Conservation (phyloP, 2,113 vertebrate genomes). For the Hemiprocne comata region DNA sequence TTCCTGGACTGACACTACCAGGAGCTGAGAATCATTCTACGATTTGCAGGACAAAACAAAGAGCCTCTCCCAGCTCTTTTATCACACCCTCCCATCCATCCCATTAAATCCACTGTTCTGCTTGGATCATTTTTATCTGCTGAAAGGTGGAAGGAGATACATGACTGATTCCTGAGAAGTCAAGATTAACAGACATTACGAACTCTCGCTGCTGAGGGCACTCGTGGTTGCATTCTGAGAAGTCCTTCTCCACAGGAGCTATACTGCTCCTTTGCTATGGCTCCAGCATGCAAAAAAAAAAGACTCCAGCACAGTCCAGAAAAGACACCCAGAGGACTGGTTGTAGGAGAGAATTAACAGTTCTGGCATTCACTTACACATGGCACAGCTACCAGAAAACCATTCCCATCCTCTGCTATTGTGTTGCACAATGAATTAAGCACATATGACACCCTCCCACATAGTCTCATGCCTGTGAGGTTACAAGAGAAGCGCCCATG, state of each 20-base stretch:
- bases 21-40: not conserved
- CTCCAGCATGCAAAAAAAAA: not conserved
- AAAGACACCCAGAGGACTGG: not conserved
- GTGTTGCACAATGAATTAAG: accelerated
- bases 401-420: not conserved
- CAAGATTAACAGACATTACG: not conserved
- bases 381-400: not conserved
- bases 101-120: not conserved
- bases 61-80: not conserved
- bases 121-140: not conserved
- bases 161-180: not conserved
- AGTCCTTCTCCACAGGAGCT: not conserved
- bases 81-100: not conserved
- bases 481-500: not conserved
- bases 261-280: not conserved
- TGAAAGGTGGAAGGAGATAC: not conserved
- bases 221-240: not conserved
- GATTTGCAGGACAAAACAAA: not conserved
- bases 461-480: not conserved
- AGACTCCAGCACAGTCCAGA: not conserved
- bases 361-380: not conserved
- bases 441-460: accelerated
- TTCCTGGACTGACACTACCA: not conserved
- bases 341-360: not conserved
- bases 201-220: not conserved